Evolutionary conservation across 2,888 invertebrate genomes (phyloP).

Genomic region (Liopterus haemorrhoidalis): DNA sequence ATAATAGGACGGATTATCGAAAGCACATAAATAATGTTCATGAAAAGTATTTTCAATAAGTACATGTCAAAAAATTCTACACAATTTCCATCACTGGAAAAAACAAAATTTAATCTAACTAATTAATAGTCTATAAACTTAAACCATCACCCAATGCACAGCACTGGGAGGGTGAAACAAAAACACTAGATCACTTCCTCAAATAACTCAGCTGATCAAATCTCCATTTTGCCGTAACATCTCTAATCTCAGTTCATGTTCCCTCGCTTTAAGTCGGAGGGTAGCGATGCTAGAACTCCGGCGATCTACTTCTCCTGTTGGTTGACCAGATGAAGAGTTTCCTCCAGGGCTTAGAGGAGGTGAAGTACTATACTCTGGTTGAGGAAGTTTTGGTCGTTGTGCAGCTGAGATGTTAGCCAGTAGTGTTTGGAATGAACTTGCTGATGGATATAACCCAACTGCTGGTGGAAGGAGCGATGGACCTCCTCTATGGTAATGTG

Average conservation of each 20-base stretch:
- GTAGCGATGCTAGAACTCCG: conserved; percentile 84
- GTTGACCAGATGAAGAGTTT: conserved; percentile 44
- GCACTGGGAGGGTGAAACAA: too few species aligned
- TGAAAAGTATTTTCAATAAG: conserved; percentile 3
- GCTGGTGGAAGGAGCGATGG: conserved; percentile 62
- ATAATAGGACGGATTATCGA: conserved; percentile 20
- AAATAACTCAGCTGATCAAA: conserved; percentile 64
- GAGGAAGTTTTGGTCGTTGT: conserved; percentile 50
- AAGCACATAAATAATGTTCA: conserved; percentile 19
- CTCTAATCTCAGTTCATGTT: conserved; percentile 80
- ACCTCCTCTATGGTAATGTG: conserved; percentile 53
- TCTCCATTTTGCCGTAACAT: conserved; percentile 73
- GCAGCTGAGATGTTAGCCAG: conserved; percentile 71
- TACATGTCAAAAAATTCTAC: neutral
- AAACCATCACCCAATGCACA: too few species aligned
- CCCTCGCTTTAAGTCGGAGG: conserved; percentile 78
- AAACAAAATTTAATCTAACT: too few species aligned
- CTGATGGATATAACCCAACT: conserved; percentile 53
- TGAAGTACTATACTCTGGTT: conserved; percentile 48
- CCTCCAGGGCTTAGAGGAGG: conserved; percentile 52
- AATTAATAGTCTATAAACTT: too few species aligned
- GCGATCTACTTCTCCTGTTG: conserved; percentile 67
- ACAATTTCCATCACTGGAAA: conserved; percentile 3
- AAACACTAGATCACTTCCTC: conserved; percentile 1
- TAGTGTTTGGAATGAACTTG: conserved; percentile 75